Conservation (phyloP, 2,113 vertebrate genomes). For the Lanius collurio region DNA sequence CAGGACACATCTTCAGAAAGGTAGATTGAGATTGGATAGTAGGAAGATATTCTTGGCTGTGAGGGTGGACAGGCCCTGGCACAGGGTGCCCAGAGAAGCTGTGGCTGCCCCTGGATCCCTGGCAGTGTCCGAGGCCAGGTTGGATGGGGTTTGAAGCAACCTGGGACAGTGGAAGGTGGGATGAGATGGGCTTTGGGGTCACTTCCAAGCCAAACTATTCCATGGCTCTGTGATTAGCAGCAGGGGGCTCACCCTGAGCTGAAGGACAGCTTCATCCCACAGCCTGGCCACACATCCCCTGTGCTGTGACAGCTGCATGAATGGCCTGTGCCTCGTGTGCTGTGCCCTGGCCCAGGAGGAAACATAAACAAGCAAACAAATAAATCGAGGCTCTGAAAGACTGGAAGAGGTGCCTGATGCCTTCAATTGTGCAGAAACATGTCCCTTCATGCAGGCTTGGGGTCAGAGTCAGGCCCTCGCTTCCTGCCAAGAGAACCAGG, state of each 20-base stretch:
- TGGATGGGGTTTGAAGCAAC: accelerated
- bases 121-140: accelerated
- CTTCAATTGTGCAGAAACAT: background rate
- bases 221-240: background rate
- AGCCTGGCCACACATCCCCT: background rate
- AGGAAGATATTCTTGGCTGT: background rate
- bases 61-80: background rate
- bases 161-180: background rate
- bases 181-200: background rate
- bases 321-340: background rate
- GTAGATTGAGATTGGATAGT: background rate
- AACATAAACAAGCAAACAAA: conserved; percentile 20
- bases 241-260: background rate
- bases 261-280: background rate
- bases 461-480: background rate
- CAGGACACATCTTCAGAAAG: background rate
- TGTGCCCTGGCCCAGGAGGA: background rate
- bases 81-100: background rate
- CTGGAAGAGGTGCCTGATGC: background rate
- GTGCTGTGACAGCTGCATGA: background rate
- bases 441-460: background rate
- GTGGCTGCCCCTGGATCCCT: background rate
- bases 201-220: background rate
- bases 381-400: conserved; percentile 10
- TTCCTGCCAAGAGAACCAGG: background rate